Evolutionary conservation across 2,113 vertebrate genomes (phyloP).

Genomic region (Passer domesticus): DNA sequence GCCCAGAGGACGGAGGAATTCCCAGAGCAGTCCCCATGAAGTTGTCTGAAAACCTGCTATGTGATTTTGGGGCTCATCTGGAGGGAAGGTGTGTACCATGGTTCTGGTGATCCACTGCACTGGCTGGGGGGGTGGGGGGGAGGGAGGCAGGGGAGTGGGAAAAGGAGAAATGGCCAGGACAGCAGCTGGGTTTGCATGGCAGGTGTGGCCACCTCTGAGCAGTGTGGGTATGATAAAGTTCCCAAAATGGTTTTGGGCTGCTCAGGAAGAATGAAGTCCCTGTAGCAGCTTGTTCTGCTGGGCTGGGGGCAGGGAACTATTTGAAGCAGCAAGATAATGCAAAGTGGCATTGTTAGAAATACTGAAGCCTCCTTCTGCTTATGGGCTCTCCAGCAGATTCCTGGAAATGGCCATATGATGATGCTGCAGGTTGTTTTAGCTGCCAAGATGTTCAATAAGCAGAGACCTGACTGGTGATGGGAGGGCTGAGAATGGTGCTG

Average conservation of each 20-base stretch:
- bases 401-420: not conserved
- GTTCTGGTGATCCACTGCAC: not conserved
- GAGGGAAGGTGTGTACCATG: not conserved
- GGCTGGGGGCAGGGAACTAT: not conserved
- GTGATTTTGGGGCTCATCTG: not conserved
- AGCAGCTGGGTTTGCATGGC: not conserved
- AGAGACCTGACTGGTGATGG: not conserved
- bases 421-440: not conserved
- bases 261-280: not conserved
- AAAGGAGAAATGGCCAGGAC: not conserved
- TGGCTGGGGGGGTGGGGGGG: not conserved
- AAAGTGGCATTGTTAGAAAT: not conserved
- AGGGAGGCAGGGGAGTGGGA: not conserved
- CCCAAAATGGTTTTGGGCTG: not conserved
- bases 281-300: not conserved
- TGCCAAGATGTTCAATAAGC: constrained; percentile 17
- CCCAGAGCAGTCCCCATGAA: not conserved
- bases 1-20: not conserved
- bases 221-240: not conserved
- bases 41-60: not conserved
- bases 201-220: not conserved
- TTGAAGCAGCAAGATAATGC: not conserved
- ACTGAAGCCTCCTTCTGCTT: not conserved
- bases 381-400: not conserved
- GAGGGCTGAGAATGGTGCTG: not conserved